phyloP scores from a whole-genome alignment of 1,140 invertebrate species.

The Neodiprion pinetum region DNA sequence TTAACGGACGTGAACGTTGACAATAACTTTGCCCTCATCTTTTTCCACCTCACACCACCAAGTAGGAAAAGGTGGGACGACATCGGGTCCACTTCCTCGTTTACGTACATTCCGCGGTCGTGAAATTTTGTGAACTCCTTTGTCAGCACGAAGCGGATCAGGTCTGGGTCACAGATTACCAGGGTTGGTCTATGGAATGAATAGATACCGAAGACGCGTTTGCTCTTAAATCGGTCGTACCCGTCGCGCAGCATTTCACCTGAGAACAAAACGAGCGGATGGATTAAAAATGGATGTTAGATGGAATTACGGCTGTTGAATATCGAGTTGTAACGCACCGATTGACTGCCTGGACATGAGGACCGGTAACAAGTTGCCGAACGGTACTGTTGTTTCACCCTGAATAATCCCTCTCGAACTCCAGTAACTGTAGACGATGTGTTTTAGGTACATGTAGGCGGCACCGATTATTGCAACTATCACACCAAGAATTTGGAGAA shows the following conservation, averaged over 20 bases:
- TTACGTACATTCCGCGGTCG: conserved; percentile 55
- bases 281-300: too few species aligned
- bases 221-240: conserved; percentile 29
- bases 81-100: conserved; percentile 61
- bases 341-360: too few species aligned
- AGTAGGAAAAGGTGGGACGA: conserved; percentile 62
- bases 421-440: too few species aligned
- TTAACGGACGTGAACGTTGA: conserved; percentile 67
- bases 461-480: too few species aligned
- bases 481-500: too few species aligned
- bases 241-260: conserved; percentile 27
- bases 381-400: too few species aligned
- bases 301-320: too few species aligned
- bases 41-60: conserved; percentile 60
- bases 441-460: too few species aligned
- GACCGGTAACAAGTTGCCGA: too few species aligned
- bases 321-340: too few species aligned
- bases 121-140: conserved; percentile 62
- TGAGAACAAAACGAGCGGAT: conserved; percentile 18
- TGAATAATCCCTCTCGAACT: too few species aligned
- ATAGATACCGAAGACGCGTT: conserved; percentile 53
- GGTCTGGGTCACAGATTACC: conserved; percentile 57
- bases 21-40: conserved; percentile 60
- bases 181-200: conserved; percentile 60
- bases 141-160: conserved; percentile 58